These are phyloP conservation scores for Baronia brevicornis DNA, from an alignment of 2,888 invertebrate species.

Conservation along the genomic window DNA sequence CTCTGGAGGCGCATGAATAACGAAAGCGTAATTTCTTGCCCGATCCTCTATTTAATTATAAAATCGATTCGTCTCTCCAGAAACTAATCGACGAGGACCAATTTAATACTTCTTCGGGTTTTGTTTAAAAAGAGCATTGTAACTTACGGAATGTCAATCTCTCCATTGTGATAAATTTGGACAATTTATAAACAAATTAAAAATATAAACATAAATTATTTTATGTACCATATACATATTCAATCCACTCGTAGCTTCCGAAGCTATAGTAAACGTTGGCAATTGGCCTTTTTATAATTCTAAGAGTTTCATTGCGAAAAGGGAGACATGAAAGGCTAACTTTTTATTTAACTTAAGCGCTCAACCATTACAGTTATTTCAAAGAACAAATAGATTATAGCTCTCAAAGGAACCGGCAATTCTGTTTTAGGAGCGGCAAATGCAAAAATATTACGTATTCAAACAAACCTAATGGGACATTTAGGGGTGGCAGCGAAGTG, in stretches of 20 bases:
- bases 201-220: not conserved
- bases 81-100: constrained; percentile 30
- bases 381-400: constrained; percentile 75
- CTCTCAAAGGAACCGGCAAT: constrained; percentile 74
- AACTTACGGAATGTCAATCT: constrained; percentile 20
- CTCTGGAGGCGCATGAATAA: constrained; percentile 24
- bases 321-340: constrained; percentile 47
- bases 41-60: constrained; percentile 37
- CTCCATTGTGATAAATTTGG: no score
- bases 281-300: constrained; percentile 10
- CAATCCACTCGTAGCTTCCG: no score
- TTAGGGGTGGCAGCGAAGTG: constrained; percentile 75
- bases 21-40: constrained; percentile 38
- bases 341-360: constrained; percentile 61
- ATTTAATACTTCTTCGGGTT: constrained; percentile 27
- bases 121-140: constrained; percentile 19
- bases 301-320: constrained; percentile 17
- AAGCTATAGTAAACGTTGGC: no score
- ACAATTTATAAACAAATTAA: constrained; percentile 13
- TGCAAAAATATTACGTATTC: constrained; percentile 77
- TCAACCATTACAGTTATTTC: constrained; percentile 70
- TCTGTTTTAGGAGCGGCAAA: constrained; percentile 71
- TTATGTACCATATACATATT: no score
- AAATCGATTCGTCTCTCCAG: constrained; percentile 42
- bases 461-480: constrained; percentile 76